Conservation (phyloP, 2,113 vertebrate genomes). For the Nothobranchius kuhntae region DNA sequence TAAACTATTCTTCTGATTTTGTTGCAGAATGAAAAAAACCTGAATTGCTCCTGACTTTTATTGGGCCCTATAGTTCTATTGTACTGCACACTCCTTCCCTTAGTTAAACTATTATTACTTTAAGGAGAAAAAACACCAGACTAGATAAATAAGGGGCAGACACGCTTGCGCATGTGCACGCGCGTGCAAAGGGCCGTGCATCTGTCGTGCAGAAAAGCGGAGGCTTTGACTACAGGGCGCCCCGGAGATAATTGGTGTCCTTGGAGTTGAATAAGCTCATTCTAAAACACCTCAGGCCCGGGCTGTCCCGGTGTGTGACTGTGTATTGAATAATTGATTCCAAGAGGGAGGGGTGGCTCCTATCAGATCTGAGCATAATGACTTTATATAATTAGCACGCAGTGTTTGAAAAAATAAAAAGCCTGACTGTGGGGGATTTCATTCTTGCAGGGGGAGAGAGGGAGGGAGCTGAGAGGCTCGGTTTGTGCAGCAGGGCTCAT, state of each 20-base stretch:
- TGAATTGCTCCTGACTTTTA: background rate
- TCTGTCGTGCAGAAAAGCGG: slow-evolving; percentile 86
- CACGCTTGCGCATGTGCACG: background rate
- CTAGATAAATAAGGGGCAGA: background rate
- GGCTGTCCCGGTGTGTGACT: slow-evolving; percentile 83
- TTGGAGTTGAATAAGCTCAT: slow-evolving; percentile 98
- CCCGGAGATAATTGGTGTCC: slow-evolving; percentile 97
- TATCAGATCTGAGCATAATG: slow-evolving; percentile 98
- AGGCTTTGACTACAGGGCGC: slow-evolving; percentile 88
- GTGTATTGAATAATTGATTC: slow-evolving; percentile 99
- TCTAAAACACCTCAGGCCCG: slow-evolving; percentile 93
- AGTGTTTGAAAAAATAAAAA: slow-evolving; percentile 65
- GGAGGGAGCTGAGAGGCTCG: slow-evolving; percentile 11
- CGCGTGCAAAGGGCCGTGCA: slow-evolving; percentile 76
- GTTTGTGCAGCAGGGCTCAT: slow-evolving; percentile 41
- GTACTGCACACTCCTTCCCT: background rate
- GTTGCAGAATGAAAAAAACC: background rate
- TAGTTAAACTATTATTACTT: slow-evolving; percentile 2
- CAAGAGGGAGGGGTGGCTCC: slow-evolving; percentile 87
- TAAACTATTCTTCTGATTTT: background rate
- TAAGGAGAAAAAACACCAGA: background rate
- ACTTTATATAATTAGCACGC: slow-evolving; percentile 99
- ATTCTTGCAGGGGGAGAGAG: slow-evolving; percentile 2
- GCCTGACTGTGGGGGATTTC: slow-evolving; percentile 53
- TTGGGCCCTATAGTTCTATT: background rate